These are phyloP conservation scores for Saxidomus purpurata DNA, from an alignment of 1,140 invertebrate species.

Conservation along the genomic window DNA sequence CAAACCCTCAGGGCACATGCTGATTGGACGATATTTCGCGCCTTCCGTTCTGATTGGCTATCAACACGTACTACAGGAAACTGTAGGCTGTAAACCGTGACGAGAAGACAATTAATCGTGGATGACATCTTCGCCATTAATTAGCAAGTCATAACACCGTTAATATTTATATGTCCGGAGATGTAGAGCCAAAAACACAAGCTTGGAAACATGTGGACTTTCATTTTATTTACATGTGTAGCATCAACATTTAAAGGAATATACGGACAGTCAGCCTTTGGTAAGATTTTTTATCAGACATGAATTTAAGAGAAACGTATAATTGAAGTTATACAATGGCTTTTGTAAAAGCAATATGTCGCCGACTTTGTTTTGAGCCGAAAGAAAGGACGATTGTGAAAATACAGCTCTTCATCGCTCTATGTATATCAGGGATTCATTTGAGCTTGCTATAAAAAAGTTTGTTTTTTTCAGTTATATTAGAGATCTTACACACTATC, in stretches of 20 bases:
- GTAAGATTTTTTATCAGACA: too few relatives aligned
- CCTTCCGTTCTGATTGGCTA: constrained; percentile 20
- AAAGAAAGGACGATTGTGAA: too few relatives aligned
- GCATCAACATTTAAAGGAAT: not conserved
- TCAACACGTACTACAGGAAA: not conserved
- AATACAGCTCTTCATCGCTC: too few relatives aligned
- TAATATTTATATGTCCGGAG: not conserved
- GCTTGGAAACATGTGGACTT: constrained; percentile 19
- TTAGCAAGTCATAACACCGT: constrained; percentile 2
- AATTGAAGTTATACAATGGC: too few relatives aligned
- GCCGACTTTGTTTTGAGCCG: too few relatives aligned
- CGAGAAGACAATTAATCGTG: constrained; percentile 13
- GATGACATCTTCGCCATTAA: constrained; percentile 32
- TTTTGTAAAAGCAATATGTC: too few relatives aligned
- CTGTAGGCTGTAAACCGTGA: not conserved
- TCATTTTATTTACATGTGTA: not conserved
- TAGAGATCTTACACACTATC: too few relatives aligned
- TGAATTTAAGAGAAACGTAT: too few relatives aligned
- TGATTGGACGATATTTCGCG: constrained; percentile 39
- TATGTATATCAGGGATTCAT: too few relatives aligned
- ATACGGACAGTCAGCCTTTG: not conserved
- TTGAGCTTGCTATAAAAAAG: too few relatives aligned
- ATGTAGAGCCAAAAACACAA: constrained; percentile 24
- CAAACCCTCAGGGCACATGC: not conserved
- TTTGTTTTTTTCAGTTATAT: too few relatives aligned